A percentile compares a stretch with the other conserved stretches of the same genome.
These are phyloP conservation scores for Rhegmatorhina hoffmannsi DNA, from an alignment of 2,113 vertebrate genomes.

Conservation along the genomic window DNA sequence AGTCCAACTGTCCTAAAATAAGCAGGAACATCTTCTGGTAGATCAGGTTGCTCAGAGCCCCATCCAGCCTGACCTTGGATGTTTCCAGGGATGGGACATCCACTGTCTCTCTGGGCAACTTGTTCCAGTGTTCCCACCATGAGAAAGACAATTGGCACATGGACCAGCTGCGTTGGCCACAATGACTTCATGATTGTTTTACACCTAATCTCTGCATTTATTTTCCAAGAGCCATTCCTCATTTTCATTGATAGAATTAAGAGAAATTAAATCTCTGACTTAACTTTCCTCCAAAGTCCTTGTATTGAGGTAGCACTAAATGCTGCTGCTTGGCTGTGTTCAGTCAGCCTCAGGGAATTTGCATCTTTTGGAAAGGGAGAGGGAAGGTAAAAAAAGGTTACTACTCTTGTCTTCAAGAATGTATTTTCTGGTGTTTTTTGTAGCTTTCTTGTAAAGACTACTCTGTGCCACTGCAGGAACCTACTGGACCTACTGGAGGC, in stretches of 20 bases:
- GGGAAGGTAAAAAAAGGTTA: neutral
- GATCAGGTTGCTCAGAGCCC: neutral
- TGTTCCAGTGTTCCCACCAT: neutral
- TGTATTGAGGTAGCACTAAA: neutral
- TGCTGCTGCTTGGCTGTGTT: neutral
- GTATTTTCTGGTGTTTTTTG: neutral
- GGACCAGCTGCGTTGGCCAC: neutral
- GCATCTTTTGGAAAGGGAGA: neutral
- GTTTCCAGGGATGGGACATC: neutral
- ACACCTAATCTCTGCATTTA: neutral
- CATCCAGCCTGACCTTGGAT: neutral
- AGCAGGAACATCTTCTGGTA: neutral
- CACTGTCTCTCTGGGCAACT: neutral
- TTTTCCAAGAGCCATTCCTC: neutral
- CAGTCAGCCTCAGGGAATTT: neutral
- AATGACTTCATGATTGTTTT: neutral
- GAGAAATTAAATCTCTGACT: neutral
- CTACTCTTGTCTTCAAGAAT: neutral
- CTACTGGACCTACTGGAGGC: neutral
- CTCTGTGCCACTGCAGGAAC: neutral
- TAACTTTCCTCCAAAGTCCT: neutral
- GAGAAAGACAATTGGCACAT: neutral
- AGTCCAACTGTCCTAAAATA: too few species aligned
- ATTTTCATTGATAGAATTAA: neutral
- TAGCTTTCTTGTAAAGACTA: neutral